Evolutionary conservation across 2,797 vertebrate species (phyloP).

Genomic region (Lacerta viridis): DNA sequence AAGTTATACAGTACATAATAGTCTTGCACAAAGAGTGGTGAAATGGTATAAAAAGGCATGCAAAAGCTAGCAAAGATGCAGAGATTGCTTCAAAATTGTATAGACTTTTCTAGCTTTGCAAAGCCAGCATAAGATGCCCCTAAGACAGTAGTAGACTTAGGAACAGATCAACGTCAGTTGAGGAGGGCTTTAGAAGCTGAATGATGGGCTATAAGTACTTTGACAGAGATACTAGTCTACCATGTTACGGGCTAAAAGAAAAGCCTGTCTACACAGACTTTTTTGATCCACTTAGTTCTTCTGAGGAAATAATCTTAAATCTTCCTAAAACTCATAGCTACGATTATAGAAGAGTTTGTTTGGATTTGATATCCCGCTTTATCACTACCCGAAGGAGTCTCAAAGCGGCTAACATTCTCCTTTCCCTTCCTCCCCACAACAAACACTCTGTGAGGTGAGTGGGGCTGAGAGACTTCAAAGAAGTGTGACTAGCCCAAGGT

Average conservation of each 20-base stretch:
- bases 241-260: neutral
- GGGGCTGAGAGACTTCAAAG: too few relatives aligned
- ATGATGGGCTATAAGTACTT: neutral
- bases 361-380: too few relatives aligned
- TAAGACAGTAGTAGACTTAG: neutral
- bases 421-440: too few relatives aligned
- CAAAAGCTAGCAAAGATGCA: conserved; percentile 6
- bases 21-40: neutral
- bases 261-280: neutral
- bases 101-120: neutral
- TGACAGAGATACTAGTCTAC: neutral
- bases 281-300: neutral
- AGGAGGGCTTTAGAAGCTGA: neutral
- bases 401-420: too few relatives aligned
- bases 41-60: conserved; percentile 11
- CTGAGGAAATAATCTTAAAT: neutral
- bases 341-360: too few relatives aligned
- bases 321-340: too few relatives aligned
- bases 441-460: too few relatives aligned
- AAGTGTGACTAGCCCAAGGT: too few relatives aligned
- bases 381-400: too few relatives aligned
- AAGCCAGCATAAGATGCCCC: conserved; percentile 32
- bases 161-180: neutral
- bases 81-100: conserved; percentile 17
- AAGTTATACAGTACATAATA: conserved; percentile 28